Conservation (phyloP, 35 echinoderm and acorn worm genomes). For the Anneissia japonica region DNA sequence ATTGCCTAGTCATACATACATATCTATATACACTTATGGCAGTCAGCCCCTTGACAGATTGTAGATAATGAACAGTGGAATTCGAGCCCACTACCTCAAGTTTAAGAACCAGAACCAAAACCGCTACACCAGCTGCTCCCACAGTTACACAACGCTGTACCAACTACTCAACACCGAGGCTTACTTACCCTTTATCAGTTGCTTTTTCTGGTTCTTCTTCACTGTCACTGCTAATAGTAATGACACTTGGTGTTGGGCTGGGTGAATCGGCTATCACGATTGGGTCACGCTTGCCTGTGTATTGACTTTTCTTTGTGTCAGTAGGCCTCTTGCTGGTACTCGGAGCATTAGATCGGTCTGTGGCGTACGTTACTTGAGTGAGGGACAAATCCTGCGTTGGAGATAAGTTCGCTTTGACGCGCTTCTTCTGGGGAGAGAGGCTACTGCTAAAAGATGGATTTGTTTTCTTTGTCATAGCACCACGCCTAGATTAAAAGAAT, state of each 20-base stretch:
- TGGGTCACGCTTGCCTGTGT: constrained; percentile 79
- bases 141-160: neutral
- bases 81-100: no score
- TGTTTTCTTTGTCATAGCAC: neutral
- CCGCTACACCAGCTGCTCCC: no score
- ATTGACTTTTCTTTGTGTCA: constrained; percentile 34
- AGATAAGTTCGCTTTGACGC: constrained; percentile 70
- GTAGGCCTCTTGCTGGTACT: neutral
- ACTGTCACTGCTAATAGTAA: constrained; percentile 97
- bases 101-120: no score
- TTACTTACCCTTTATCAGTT: constrained; percentile 26
- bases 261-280: constrained; percentile 89
- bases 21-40: no score
- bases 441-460: constrained; percentile 70
- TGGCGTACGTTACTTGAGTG: constrained; percentile 1
- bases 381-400: constrained; percentile 11
- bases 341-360: neutral
- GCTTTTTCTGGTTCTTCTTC: constrained; percentile 70
- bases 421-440: constrained; percentile 98
- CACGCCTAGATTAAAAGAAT: neutral
- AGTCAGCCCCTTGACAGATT: no score
- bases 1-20: no score
- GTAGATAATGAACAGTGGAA: no score
- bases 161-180: neutral
- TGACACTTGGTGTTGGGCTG: constrained; percentile 77